A percentile compares a stretch with the other conserved stretches of the same genome.
Evolutionary conservation across 1,140 invertebrate genomes (phyloP).

Genomic region (Theocolax elegans): DNA sequence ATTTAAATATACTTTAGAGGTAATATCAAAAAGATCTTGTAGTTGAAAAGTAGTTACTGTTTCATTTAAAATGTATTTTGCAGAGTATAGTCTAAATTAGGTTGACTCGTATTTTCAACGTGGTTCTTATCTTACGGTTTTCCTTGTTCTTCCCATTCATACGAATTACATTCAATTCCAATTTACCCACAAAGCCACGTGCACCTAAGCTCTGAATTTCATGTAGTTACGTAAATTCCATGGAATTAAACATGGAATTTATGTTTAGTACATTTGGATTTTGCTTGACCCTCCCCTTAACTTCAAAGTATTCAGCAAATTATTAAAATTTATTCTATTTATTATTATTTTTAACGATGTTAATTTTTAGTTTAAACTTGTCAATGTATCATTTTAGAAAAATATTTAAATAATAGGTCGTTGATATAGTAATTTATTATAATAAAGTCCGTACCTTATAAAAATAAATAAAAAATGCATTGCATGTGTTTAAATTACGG

Average conservation of each 20-base stretch:
- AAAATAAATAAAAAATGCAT: too few species aligned
- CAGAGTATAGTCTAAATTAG: neutral
- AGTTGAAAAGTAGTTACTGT: too few species aligned
- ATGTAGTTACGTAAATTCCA: constrained; percentile 10
- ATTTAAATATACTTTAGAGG: too few species aligned
- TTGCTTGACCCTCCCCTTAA: neutral
- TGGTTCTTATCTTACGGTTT: neutral
- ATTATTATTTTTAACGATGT: too few species aligned
- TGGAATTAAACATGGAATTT: constrained; percentile 17
- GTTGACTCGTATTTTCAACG: neutral
- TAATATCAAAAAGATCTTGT: too few species aligned
- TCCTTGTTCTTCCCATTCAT: neutral
- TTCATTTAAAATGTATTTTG: too few species aligned
- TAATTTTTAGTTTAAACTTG: too few species aligned
- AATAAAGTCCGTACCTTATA: too few species aligned
- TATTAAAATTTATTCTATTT: neutral
- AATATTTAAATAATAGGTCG: too few species aligned
- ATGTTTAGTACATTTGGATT: constrained; percentile 3
- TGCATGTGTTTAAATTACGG: too few species aligned
- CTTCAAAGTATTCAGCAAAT: neutral
- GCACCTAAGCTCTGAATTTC: constrained; percentile 6
- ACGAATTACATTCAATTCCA: neutral
- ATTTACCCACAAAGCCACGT: constrained; percentile 2
- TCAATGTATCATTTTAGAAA: too few species aligned
- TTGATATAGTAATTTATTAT: too few species aligned